These are phyloP conservation scores for Clanis bilineata DNA, from an alignment of 2,888 invertebrate genomes.

Conservation along the genomic window DNA sequence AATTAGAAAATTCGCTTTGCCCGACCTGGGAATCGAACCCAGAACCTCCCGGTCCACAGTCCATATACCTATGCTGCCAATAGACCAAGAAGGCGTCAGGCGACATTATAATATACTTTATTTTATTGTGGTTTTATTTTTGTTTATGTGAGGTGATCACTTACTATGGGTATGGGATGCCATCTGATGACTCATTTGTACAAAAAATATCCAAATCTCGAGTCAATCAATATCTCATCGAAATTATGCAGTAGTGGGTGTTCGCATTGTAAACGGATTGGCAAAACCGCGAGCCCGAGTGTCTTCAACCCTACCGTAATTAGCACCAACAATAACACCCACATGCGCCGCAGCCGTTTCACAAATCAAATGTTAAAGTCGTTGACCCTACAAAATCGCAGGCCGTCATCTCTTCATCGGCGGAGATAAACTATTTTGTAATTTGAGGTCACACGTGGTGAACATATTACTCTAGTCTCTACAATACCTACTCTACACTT, in stretches of 20 bases:
- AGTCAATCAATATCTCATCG: not conserved
- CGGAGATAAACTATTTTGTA: conserved; percentile 6
- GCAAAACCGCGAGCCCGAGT: conserved; percentile 23
- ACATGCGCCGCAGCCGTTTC: conserved; percentile 41
- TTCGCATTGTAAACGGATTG: conserved; percentile 19
- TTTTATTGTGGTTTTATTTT: too few relatives aligned
- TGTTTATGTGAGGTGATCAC: too few relatives aligned
- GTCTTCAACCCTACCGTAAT: conserved; percentile 43
- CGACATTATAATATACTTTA: too few relatives aligned
- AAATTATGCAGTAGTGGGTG: not conserved
- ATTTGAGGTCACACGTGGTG: conserved; percentile 7
- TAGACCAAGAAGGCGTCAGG: too few relatives aligned
- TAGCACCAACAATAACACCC: conserved; percentile 64
- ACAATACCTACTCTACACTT: not conserved
- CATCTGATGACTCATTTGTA: too few relatives aligned
- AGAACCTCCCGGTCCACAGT: too few relatives aligned
- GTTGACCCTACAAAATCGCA: conserved; percentile 39
- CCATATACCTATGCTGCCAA: too few relatives aligned
- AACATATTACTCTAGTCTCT: too few relatives aligned
- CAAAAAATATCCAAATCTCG: not conserved
- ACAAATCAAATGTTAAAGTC: conserved; percentile 45
- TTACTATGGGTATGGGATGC: too few relatives aligned
- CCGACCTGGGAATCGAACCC: too few relatives aligned
- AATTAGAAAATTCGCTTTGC: too few relatives aligned
- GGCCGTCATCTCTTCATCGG: not conserved